Evolutionary conservation across 92 coral and sea anemone genomes (phyloP).

Genomic region (Siderastrea siderea): DNA sequence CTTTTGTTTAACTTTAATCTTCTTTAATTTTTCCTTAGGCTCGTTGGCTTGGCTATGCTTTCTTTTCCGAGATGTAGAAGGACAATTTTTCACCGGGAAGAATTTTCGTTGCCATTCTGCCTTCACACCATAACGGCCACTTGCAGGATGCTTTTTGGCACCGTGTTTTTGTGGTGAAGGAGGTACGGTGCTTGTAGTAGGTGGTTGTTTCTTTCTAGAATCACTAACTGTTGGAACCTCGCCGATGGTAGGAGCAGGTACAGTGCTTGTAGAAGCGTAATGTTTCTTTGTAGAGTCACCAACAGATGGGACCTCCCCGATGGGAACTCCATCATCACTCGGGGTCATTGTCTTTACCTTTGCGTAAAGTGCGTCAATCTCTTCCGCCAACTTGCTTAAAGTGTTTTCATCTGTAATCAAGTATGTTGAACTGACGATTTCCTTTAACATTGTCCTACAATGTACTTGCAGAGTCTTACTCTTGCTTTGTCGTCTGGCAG

Average conservation of each 20-base stretch:
- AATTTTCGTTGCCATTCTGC: conserved; percentile 24
- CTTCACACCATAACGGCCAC: conserved; percentile 23
- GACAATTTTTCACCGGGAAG: not conserved
- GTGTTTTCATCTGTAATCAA: not conserved
- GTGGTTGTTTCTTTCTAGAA: too few relatives aligned
- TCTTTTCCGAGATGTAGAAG: not conserved
- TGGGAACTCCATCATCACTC: not conserved
- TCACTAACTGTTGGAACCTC: too few relatives aligned
- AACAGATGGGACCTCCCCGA: not conserved
- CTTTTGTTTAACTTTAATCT: not conserved
- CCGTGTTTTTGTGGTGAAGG: not conserved
- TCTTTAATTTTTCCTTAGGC: not conserved
- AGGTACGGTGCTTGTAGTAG: not conserved
- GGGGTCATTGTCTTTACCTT: not conserved
- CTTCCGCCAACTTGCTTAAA: not conserved
- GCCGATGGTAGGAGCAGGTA: too few relatives aligned
- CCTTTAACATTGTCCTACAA: not conserved
- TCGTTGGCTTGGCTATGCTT: not conserved
- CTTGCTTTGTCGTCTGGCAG: not conserved
- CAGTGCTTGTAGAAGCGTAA: too few relatives aligned
- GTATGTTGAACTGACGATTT: not conserved
- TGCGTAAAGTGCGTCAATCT: not conserved
- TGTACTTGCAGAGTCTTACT: not conserved
- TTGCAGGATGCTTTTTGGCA: conserved; percentile 9
- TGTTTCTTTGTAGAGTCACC: not conserved